Percentiles rank a stretch among this genome's conserved stretches.
phyloP scores from a whole-genome alignment of 1,140 invertebrate genomes.

The Hypothenemus hampei region DNA sequence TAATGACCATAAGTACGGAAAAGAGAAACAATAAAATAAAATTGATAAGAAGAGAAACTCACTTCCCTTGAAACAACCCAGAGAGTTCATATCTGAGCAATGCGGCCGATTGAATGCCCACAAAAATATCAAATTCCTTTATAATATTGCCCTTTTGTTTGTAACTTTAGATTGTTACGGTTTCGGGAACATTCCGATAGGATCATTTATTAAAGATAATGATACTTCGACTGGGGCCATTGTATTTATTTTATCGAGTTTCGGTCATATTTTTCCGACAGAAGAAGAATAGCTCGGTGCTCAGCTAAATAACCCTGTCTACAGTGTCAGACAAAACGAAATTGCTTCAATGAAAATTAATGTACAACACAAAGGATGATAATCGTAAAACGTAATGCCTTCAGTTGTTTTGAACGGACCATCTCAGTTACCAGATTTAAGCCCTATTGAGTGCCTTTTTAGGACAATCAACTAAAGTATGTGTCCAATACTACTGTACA shows the following conservation, averaged over 20 bases:
- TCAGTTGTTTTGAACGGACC: no score
- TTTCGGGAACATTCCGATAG: no score
- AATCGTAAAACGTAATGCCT: no score
- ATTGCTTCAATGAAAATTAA: no score
- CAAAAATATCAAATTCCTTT: neutral
- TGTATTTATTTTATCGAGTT: neutral
- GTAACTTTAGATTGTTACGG: neutral
- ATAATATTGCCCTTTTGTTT: neutral
- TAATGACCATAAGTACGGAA: conserved; percentile 4
- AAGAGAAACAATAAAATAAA: neutral
- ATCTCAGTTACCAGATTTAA: no score
- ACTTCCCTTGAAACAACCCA: neutral
- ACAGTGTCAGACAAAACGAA: neutral
- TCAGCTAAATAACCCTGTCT: neutral
- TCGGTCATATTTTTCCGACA: neutral
- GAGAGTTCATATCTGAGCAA: conserved; percentile 3
- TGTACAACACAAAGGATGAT: no score
- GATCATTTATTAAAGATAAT: no score
- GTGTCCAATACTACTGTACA: no score
- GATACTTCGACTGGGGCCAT: no score
- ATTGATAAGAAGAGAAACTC: conserved; percentile 5
- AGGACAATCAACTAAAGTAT: no score
- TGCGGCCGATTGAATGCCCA: conserved; percentile 1
- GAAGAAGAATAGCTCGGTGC: neutral
- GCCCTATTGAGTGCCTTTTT: no score